Evolutionary conservation across 2,888 invertebrate species (phyloP), one percentile per base, ranked within the genome.

Genomic region (Lutraria lutraria): DNA sequence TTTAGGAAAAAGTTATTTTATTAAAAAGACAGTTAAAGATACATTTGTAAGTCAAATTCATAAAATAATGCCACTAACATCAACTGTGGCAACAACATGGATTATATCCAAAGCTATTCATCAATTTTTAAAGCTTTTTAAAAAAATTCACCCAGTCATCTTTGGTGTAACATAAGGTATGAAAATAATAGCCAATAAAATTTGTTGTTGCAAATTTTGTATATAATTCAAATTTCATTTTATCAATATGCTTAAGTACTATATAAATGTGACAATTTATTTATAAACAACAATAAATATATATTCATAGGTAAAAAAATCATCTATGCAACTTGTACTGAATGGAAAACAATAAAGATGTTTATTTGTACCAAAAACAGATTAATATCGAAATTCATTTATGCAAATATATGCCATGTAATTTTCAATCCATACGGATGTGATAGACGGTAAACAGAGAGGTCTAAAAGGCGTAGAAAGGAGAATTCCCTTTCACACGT

Each of bases 151-250:
- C 25, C 25, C 63, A 68, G 25, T 68, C 63, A 25, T 68, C 63
- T 68, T 68, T 68, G 63, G 63, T 68, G n/a, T 68, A 25, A 68
- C 12, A 68, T 12, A 68, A 25, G 25, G 25, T n/a, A 68, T 25
- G n/a, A 25, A 68, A n/a, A 68, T 25, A 68, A 68, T n/a, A 68
- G 63, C 63, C 63, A 68, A 68, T 68, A n/a, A 68, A n/a, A 68
- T 25, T 68, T 25, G 63, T 4, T 25, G 63, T 68, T 68, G 13
- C 63, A 68, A n/a, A 68, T 68, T 68, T 12, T 68, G 60, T 8
- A 60, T n/a, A 60, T 60, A 1, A n/a, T n/a, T 68, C 8, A 68
- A 25, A 68, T 13, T 8, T 10, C 25, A 68, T 4, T 25, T 6
- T 10, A 25, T 25, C 25, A 68, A 68, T 68, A 25, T 68, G 6